Evolutionary conservation across 1,140 invertebrate species (phyloP).

Genomic region (Caenorhabditis remanei): DNA sequence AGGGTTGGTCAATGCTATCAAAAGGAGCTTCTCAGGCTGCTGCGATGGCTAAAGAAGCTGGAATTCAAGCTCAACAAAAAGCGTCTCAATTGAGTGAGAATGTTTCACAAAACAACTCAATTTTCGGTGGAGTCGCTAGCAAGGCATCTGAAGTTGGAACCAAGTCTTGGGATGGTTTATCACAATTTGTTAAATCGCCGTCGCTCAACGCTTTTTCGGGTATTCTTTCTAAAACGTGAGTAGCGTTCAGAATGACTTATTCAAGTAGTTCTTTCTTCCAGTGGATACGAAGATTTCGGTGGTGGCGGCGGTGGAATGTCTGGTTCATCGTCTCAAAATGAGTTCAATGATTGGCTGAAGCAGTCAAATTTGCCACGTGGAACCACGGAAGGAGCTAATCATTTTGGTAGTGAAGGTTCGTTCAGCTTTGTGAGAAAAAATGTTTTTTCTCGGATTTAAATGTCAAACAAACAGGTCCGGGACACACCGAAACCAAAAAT

Average conservation of each 20-base stretch:
- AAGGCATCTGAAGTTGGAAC: conserved; percentile 75
- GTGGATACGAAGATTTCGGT: conserved; percentile 59
- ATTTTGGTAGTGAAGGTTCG: conserved; percentile 30
- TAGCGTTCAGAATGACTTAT: background rate
- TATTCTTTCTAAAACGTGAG: conserved; percentile 58
- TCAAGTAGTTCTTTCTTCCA: conserved; percentile 8
- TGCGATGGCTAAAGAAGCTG: conserved; percentile 73
- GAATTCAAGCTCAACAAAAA: conserved; percentile 72
- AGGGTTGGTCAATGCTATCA: conserved; percentile 75
- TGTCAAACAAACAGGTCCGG: too few relatives aligned
- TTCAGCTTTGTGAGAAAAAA: background rate
- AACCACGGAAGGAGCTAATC: conserved; percentile 55
- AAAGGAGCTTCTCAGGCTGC: conserved; percentile 75
- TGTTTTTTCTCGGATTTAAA: too few relatives aligned
- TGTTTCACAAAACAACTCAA: conserved; percentile 69
- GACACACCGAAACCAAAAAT: too few relatives aligned
- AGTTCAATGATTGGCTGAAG: conserved; percentile 43
- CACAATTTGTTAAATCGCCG: conserved; percentile 74
- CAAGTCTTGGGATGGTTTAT: conserved; percentile 75
- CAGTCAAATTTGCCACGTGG: conserved; percentile 1
- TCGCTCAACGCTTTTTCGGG: conserved; percentile 72
- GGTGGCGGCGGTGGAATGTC: conserved; percentile 27
- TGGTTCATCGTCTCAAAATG: conserved; percentile 30
- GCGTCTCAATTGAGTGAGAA: conserved; percentile 72
- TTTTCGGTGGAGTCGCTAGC: conserved; percentile 70